Percentiles rank a stretch among this genome's conserved stretches.
Evolutionary conservation across 2,797 vertebrate species (phyloP).

Genomic region (Lycodopsis pacificus): DNA sequence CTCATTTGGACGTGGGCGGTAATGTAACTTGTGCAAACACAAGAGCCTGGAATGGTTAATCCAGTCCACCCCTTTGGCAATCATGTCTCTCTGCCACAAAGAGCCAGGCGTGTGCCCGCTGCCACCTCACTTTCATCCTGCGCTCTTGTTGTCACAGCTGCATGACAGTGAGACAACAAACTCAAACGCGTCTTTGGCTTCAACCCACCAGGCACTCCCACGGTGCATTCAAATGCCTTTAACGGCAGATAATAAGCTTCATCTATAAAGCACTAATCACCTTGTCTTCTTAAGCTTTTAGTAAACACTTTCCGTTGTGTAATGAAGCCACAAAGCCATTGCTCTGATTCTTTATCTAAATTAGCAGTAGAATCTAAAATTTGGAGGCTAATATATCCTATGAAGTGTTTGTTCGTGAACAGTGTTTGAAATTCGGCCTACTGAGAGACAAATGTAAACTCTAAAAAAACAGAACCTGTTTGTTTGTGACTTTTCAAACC

Average conservation of each 20-base stretch:
- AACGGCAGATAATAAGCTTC: constrained; percentile 42
- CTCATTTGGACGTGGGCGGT: neutral
- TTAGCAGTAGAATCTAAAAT: constrained; percentile 6
- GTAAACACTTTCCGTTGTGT: constrained; percentile 38
- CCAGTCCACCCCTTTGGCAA: neutral
- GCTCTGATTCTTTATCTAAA: constrained; percentile 6
- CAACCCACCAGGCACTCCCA: constrained; percentile 27
- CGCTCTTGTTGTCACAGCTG: constrained; percentile 20
- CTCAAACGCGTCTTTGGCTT: constrained; percentile 26
- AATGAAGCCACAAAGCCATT: constrained; percentile 37
- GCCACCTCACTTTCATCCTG: neutral
- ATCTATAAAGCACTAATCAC: constrained; percentile 52
- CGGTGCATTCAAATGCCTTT: constrained; percentile 2
- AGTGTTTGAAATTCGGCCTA: constrained; percentile 5
- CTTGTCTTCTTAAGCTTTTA: constrained; percentile 34
- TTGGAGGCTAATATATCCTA: constrained; percentile 23
- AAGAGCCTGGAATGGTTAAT: constrained; percentile 19
- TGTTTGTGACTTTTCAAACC: neutral
- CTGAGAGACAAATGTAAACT: neutral
- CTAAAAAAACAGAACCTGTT: neutral
- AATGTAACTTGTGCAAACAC: constrained; percentile 36
- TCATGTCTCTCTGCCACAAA: neutral
- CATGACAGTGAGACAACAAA: constrained; percentile 20
- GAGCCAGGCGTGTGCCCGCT: neutral
- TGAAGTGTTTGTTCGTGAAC: constrained; percentile 7